Evolutionary conservation across 2,113 vertebrate genomes (phyloP).

Genomic region (Albula glossodonta): DNA sequence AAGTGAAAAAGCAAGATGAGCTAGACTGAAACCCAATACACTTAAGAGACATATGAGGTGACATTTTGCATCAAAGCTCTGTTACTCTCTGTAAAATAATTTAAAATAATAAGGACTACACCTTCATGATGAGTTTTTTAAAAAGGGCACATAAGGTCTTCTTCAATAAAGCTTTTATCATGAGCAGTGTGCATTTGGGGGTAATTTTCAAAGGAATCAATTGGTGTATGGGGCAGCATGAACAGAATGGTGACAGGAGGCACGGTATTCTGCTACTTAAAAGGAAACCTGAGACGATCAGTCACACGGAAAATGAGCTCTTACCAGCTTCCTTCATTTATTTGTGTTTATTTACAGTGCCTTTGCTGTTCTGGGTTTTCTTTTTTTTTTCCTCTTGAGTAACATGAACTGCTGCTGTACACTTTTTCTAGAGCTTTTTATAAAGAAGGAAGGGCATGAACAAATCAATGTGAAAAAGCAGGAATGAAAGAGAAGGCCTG

Average conservation of each 20-base stretch:
- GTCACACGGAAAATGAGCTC: conserved; percentile 17
- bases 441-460: background rate
- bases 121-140: background rate
- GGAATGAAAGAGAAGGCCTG: background rate
- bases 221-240: background rate
- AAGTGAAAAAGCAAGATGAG: too few species aligned
- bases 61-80: too few species aligned
- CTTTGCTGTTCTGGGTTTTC: background rate
- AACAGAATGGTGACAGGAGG: background rate
- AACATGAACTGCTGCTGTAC: background rate
- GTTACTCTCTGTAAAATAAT: too few species aligned
- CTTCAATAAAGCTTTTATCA: background rate
- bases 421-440: background rate
- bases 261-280: background rate
- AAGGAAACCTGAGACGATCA: background rate
- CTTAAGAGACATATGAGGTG: too few species aligned
- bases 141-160: background rate
- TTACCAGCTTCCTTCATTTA: conserved; percentile 8
- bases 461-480: background rate
- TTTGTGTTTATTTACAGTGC: conserved; percentile 9
- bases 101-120: background rate
- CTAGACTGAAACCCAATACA: too few species aligned
- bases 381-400: background rate
- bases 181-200: background rate
- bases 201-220: background rate